Evolutionary conservation across 2,888 invertebrate genomes (phyloP).

Genomic region (Pyrrhia umbra): DNA sequence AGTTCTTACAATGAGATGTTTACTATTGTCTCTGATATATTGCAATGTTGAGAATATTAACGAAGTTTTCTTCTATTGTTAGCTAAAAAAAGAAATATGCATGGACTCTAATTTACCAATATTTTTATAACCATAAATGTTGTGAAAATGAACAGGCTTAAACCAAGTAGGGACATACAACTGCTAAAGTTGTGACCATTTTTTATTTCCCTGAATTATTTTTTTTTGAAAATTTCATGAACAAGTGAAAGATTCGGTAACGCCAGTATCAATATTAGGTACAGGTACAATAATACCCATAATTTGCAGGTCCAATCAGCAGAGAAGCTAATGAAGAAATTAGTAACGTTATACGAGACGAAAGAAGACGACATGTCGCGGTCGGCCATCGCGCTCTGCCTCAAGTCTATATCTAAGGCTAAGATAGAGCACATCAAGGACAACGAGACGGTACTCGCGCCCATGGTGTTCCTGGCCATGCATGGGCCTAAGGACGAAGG

Average conservation of each 20-base stretch:
- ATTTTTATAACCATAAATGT: too few relatives aligned
- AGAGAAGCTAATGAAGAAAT: constrained; percentile 90
- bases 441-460: constrained; percentile 93
- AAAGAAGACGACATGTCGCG: constrained; percentile 93
- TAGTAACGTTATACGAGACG: constrained; percentile 89
- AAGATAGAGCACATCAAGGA: constrained; percentile 95
- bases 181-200: too few relatives aligned
- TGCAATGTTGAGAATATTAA: neutral
- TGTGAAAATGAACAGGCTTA: too few relatives aligned
- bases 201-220: too few relatives aligned
- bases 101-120: too few relatives aligned
- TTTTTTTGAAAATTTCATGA: too few relatives aligned
- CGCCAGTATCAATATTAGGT: too few relatives aligned
- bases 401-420: constrained; percentile 95
- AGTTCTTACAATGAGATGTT: neutral
- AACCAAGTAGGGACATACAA: too few relatives aligned
- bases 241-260: too few relatives aligned
- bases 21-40: neutral
- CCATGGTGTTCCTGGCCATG: constrained; percentile 97
- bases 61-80: too few relatives aligned
- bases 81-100: too few relatives aligned
- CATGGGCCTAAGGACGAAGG: constrained; percentile 94
- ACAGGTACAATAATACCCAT: too few relatives aligned
- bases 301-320: constrained; percentile 83
- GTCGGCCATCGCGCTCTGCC: constrained; percentile 93